Conservation (phyloP, 2,113 vertebrate genomes). For the Anoplopoma fimbria region DNA sequence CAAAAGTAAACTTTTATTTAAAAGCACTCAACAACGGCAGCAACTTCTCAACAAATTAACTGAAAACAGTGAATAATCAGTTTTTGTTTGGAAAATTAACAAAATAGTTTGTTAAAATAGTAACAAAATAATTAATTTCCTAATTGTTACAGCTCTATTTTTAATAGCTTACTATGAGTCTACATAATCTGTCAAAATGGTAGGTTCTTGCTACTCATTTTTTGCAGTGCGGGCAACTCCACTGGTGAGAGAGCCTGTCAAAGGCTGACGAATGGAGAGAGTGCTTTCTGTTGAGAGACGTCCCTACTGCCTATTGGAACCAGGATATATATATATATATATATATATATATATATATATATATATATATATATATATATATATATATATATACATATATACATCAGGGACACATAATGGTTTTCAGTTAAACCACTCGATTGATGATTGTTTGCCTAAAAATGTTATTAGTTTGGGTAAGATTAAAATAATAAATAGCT, state of each 20-base stretch:
- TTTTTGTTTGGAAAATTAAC: neutral
- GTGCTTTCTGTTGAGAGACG: slow-evolving; percentile 75
- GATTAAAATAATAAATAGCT: neutral
- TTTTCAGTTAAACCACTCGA: neutral
- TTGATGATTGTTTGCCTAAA: neutral
- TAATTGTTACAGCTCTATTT: neutral
- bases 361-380: neutral
- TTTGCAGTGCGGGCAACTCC: slow-evolving; percentile 67
- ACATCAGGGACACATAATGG: neutral
- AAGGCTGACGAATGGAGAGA: slow-evolving; percentile 75
- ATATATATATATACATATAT: slow-evolving; percentile 8
- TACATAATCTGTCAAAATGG: slow-evolving; percentile 21
- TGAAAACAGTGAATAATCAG: neutral
- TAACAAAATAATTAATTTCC: neutral
- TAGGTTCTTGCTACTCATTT: slow-evolving; percentile 61
- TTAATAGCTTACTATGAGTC: neutral
- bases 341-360: too few species aligned
- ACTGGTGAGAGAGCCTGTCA: slow-evolving; percentile 59
- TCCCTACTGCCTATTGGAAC: slow-evolving; percentile 65
- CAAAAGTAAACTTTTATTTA: neutral
- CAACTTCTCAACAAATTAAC: neutral
- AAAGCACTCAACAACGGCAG: neutral
- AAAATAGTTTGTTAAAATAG: too few species aligned
- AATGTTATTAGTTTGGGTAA: neutral
- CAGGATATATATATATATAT: neutral